phyloP scores from a whole-genome alignment of 2,888 invertebrate species.

The Bruchidius siliquastri region DNA sequence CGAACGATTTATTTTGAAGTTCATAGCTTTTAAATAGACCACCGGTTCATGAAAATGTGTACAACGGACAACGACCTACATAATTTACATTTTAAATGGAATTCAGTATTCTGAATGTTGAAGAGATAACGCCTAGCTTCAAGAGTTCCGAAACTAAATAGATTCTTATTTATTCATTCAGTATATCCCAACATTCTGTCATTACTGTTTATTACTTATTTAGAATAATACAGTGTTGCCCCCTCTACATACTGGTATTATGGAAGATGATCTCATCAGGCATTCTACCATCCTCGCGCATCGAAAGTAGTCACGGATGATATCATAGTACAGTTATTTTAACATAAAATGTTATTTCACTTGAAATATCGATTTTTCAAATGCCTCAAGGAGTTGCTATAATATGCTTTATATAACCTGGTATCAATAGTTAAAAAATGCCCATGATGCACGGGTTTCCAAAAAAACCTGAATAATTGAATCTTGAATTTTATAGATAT shows the following conservation, averaged over 20 bases:
- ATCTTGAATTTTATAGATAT: too few species aligned
- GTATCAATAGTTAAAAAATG: too few species aligned
- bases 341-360: background rate
- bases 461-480: too few species aligned
- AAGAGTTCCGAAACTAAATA: background rate
- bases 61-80: constrained; percentile 7
- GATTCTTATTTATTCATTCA: background rate
- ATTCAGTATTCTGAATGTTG: background rate
- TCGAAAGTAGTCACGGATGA: background rate
- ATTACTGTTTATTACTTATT: background rate
- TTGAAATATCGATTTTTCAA: too few species aligned
- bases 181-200: background rate
- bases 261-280: constrained; percentile 39
- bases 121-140: background rate
- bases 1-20: background rate
- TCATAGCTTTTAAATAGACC: background rate
- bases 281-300: background rate
- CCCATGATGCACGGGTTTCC: too few species aligned
- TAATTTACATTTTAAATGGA: background rate
- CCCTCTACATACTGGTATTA: constrained; percentile 28
- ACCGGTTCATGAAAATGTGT: constrained; percentile 2
- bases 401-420: too few species aligned
- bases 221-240: background rate
- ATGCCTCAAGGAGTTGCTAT: too few species aligned
- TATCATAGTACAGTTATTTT: background rate